Evolutionary conservation across 2,113 vertebrate species (phyloP).

Genomic region (Potamarius usumacintae): DNA sequence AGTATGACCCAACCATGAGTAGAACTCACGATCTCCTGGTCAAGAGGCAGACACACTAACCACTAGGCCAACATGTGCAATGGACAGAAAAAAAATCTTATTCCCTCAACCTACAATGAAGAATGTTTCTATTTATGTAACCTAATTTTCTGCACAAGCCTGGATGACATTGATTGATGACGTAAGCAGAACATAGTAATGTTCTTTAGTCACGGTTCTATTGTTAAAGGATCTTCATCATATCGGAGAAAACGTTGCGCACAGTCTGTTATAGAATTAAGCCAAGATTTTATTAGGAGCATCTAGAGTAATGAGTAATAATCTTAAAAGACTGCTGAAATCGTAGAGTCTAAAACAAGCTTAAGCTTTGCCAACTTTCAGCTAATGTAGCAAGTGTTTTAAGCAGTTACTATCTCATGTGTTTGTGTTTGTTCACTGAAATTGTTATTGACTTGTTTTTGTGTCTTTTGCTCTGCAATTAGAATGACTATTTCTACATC

Average conservation of each 20-base stretch:
- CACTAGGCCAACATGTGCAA: no score
- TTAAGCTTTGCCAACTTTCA: background rate
- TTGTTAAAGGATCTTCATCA: background rate
- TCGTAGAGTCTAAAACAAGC: background rate
- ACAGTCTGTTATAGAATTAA: background rate
- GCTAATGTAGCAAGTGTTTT: background rate
- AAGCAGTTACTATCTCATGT: background rate
- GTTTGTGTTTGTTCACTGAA: conserved; percentile 4
- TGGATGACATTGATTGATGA: background rate
- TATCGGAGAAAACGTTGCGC: background rate
- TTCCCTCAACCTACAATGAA: background rate
- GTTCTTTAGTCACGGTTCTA: background rate
- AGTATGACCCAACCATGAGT: no score
- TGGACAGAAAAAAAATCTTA: background rate
- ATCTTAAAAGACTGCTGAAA: background rate
- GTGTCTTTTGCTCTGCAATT: conserved; percentile 14
- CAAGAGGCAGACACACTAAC: no score
- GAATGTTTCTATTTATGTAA: background rate
- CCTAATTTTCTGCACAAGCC: background rate
- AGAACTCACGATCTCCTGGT: no score
- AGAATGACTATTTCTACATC: conserved; percentile 11
- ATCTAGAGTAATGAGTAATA: background rate
- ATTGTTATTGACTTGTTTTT: conserved; percentile 24
- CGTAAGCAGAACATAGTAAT: background rate
- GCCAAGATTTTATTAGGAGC: background rate